These are phyloP conservation scores for Chloroclystis v-ata DNA, from an alignment of 2,888 invertebrate genomes.

Conservation along the genomic window DNA sequence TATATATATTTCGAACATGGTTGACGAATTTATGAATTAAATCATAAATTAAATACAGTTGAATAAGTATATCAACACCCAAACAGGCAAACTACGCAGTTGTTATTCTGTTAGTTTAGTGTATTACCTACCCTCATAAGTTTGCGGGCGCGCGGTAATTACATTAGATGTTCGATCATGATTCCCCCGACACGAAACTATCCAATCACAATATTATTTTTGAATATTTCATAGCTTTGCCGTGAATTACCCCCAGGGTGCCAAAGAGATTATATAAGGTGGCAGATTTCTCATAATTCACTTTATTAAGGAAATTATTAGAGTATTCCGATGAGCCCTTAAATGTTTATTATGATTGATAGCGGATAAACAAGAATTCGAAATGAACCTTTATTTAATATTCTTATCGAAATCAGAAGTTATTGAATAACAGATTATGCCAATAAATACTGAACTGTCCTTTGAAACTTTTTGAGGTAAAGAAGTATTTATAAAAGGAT, in stretches of 20 bases:
- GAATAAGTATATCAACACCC: too few relatives aligned
- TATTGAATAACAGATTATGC: too few relatives aligned
- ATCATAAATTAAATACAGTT: too few relatives aligned
- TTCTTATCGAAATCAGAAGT: too few relatives aligned
- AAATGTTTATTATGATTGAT: too few relatives aligned
- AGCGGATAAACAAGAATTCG: too few relatives aligned
- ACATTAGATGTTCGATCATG: slow-evolving; percentile 31
- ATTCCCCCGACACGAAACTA: slow-evolving; percentile 20
- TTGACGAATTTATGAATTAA: too few relatives aligned
- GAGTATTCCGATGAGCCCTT: background rate
- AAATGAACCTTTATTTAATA: too few relatives aligned
- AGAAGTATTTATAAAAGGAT: too few relatives aligned
- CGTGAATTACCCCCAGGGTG: slow-evolving; percentile 6
- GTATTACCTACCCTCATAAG: slow-evolving; percentile 22
- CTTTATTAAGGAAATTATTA: background rate
- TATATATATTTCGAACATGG: too few relatives aligned
- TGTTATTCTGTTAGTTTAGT: background rate
- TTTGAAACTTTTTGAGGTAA: too few relatives aligned
- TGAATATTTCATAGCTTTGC: slow-evolving; percentile 20
- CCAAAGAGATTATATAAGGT: background rate
- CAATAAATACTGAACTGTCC: too few relatives aligned
- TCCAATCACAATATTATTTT: slow-evolving; percentile 25
- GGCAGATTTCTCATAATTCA: background rate
- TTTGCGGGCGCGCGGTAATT: slow-evolving; percentile 29
- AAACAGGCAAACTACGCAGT: background rate